Evolutionary conservation across 2,797 vertebrate species (phyloP).

Genomic region (Macrochelys suwanniensis): DNA sequence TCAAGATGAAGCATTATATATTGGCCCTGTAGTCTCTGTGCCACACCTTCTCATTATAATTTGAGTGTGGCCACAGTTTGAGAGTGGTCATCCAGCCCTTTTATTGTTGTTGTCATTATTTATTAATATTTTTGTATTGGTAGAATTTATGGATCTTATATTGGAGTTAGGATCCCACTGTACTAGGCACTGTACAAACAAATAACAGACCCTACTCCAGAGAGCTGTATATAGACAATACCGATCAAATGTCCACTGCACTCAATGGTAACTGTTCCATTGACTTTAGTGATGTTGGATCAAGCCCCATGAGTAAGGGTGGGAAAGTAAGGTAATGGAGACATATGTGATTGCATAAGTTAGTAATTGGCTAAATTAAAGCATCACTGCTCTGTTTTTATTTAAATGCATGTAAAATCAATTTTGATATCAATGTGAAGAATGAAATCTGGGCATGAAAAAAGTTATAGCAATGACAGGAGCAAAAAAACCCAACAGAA

Average conservation of each 20-base stretch:
- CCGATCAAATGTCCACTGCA: background rate
- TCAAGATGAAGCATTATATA: background rate
- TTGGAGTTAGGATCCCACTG: background rate
- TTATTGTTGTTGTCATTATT: background rate
- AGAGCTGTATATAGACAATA: background rate
- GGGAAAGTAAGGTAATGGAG: background rate
- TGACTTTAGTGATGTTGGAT: background rate
- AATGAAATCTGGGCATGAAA: background rate
- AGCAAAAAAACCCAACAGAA: background rate
- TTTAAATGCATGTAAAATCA: background rate
- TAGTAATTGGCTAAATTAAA: background rate
- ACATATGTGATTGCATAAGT: background rate
- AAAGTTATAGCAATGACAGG: background rate
- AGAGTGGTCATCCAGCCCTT: fast-evolving
- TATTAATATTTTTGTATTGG: slow-evolving; percentile 2
- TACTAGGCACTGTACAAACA: background rate
- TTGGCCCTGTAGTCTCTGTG: background rate
- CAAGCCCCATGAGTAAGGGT: background rate
- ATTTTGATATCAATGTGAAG: background rate
- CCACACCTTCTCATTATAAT: background rate
- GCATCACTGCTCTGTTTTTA: background rate
- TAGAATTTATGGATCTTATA: background rate
- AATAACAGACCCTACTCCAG: background rate
- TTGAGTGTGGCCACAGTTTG: background rate
- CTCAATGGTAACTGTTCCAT: slow-evolving; percentile 3